A percentile compares a stretch with the other conserved stretches of the same genome.
Evolutionary conservation across 1,140 invertebrate species (phyloP).

Genomic region (Drosophila truncata): DNA sequence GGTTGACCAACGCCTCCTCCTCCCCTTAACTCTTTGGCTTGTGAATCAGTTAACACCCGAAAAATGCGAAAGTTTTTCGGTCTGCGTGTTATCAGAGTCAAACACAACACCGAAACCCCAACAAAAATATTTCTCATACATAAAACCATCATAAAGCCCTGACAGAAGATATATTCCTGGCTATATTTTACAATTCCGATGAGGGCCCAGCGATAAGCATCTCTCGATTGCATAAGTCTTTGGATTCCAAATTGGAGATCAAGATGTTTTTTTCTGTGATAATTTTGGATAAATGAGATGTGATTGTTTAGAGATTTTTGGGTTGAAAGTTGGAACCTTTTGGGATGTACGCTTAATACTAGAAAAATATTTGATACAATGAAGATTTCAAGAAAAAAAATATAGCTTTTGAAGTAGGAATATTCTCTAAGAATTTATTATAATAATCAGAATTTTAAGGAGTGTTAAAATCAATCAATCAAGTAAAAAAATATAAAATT

Average conservation of each 20-base stretch:
- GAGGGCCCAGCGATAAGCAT: slow-evolving; percentile 31
- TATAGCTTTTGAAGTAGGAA: too few species aligned
- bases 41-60: slow-evolving; percentile 39
- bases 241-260: neutral
- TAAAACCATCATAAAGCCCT: slow-evolving; percentile 43
- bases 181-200: slow-evolving; percentile 43
- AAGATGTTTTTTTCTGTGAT: neutral
- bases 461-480: too few species aligned
- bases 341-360: too few species aligned
- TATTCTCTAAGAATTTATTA: too few species aligned
- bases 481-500: too few species aligned
- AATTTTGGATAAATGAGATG: slow-evolving; percentile 22
- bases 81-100: slow-evolving; percentile 44
- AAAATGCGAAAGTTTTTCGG: slow-evolving; percentile 67
- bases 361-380: too few species aligned
- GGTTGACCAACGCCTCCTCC: slow-evolving; percentile 15
- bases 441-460: too few species aligned
- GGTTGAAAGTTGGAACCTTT: neutral
- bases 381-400: too few species aligned
- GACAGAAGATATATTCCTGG: slow-evolving; percentile 1
- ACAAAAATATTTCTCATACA: slow-evolving; percentile 58
- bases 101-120: too few species aligned
- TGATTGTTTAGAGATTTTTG: slow-evolving; percentile 2
- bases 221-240: slow-evolving; percentile 37
- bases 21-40: neutral